These are phyloP conservation scores for Melanostoma scalare DNA, from an alignment of 2,888 invertebrate genomes.

Conservation along the genomic window DNA sequence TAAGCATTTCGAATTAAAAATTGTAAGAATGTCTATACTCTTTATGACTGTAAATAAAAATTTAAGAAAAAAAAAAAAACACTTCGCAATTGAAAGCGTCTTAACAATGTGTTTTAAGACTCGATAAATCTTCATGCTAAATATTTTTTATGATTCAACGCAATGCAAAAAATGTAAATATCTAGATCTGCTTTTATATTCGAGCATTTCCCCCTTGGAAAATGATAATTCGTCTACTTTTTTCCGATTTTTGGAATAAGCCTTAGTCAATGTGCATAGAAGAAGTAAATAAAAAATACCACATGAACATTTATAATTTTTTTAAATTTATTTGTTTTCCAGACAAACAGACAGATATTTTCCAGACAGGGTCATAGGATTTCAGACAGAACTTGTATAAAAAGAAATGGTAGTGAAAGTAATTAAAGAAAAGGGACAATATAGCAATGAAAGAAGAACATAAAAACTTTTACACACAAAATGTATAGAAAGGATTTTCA, in stretches of 20 bases:
- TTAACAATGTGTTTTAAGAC: neutral
- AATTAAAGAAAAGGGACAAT: slow-evolving; percentile 78
- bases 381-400: slow-evolving; percentile 42
- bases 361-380: slow-evolving; percentile 63
- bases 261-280: slow-evolving; percentile 69
- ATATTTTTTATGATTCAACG: slow-evolving; percentile 20
- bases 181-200: slow-evolving; percentile 60
- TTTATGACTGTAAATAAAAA: slow-evolving; percentile 74
- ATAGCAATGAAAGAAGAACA: slow-evolving; percentile 77
- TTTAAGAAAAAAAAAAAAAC: slow-evolving; percentile 20
- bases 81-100: slow-evolving; percentile 23
- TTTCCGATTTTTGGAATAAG: slow-evolving; percentile 73
- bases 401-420: slow-evolving; percentile 32
- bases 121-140: neutral
- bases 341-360: slow-evolving; percentile 34
- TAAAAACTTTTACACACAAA: neutral
- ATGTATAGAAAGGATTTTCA: slow-evolving; percentile 28
- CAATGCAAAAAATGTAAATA: slow-evolving; percentile 56
- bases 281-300: slow-evolving; percentile 45
- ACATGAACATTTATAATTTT: slow-evolving; percentile 30
- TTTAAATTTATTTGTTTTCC: slow-evolving; percentile 26
- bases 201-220: slow-evolving; percentile 60
- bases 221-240: slow-evolving; percentile 65
- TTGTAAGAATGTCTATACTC: slow-evolving; percentile 43
- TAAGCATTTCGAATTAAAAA: slow-evolving; percentile 63